Base-by-base conservation (phyloP, 2,888 invertebrate genomes). In the Carterocephalus palaemon region DNA sequence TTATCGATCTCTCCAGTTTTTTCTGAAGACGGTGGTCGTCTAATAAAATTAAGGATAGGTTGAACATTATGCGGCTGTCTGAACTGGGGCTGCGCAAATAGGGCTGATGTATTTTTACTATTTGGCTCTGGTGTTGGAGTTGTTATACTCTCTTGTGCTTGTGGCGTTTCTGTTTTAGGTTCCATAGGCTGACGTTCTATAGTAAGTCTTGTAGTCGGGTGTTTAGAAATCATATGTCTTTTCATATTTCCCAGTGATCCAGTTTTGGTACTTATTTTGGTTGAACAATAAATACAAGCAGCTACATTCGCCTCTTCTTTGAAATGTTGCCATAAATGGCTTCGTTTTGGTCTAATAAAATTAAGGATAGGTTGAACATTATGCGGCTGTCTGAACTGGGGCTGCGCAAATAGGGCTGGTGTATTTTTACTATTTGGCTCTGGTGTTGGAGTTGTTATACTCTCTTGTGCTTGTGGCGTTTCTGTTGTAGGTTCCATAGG, bases 201-300 rank as follows among this genome's bases (percentile, higher is more conserved):
- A 9, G 26, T n/a, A 4, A 46, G 16, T 4, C 34, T 5, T 6
- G 46, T 16, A 1, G 43, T 49, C 6, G 49, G 47, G 16, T 49
- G 47, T 23, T 40, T 43, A 5, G 2, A 36, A 32, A 40, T 49
- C 24, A 49, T 29, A 31, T 49, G 49, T 29, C 47, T 46, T 13
- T n/a, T 17, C n/a, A 49, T 16, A 16, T 49, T 47, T 6, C 43
- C 49, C n/a, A n/a, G n/a, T n/a, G n/a, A n/a, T n/a, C n/a, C n/a
- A n/a, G n/a, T n/a, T n/a, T n/a, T n/a, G n/a, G n/a, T n/a, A n/a
- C n/a, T n/a, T n/a, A n/a, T n/a, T n/a, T n/a, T n/a, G n/a, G n/a
- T n/a, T n/a, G n/a, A n/a, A n/a, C n/a, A n/a, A n/a, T n/a, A n/a
- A n/a, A n/a, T n/a, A n/a, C n/a, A n/a, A n/a, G n/a, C n/a, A n/a